Base-by-base conservation (phyloP, 2,797 vertebrate species). In the Onychomys leucogaster region DNA sequence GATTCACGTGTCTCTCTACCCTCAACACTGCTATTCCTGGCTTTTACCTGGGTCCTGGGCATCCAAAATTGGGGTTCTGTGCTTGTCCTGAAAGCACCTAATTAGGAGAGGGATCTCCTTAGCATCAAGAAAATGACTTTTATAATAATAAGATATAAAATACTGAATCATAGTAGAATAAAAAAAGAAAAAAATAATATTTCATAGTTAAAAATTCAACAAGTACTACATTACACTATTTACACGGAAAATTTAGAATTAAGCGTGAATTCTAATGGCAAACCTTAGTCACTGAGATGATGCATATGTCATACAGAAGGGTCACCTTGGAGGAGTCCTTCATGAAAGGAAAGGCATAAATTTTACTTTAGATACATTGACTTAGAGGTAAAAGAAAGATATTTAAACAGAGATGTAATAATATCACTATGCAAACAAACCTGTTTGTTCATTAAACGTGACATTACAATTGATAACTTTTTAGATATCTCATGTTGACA, bases 181-280 rank as follows among this genome's bases (percentile, higher is more conserved):
- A 59, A 91, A 63, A 80, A 75, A 55, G 34, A 29, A 57, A 77
- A 89, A 59, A 67, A 37, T 61, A 95, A 59, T 91, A 55, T 21
- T 91, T 78, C 73, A 10, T 25, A 61, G 16, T 71, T 87, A 94
- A 97, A 97, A 89, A 91, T 5, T 21, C 21, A 90, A 67, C 13
- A 94, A 88, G 63, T 73, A 49, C 57, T 85, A 77, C 11, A n/a
- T 88, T 23, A 34, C 11, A 77, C 21, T 94, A 49, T 17, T 55
- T 61, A n/a, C 0, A 29, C n/a, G 0, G 0, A 43, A 93, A 90
- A 82, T 77, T 85, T 52, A 93, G 67, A 86, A 80, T 87, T 69
- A 84, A 43, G 73, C 89, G 85, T 81, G 63, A 2, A 43, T 63
- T 43, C 63, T 41, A 19, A 83, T 14, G 14, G 77, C 59, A 46